A percentile compares a stretch with the other conserved stretches of the same genome.
These are phyloP conservation scores for Miniopterus natalensis DNA, from an alignment of 2,113 vertebrate species.

Conservation along the genomic window DNA sequence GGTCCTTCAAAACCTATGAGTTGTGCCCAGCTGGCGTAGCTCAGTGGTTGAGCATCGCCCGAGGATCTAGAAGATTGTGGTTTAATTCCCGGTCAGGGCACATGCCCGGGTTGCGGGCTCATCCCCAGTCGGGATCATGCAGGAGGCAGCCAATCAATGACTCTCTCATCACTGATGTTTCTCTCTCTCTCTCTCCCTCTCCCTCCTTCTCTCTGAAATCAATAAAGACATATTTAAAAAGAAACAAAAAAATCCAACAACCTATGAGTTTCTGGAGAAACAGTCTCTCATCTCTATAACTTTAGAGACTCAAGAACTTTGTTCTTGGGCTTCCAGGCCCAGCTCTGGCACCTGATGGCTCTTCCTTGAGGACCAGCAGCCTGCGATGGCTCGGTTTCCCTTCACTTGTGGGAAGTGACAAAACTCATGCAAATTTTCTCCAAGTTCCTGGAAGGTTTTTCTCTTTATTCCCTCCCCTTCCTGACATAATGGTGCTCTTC, in stretches of 20 bases:
- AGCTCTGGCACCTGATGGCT: not conserved
- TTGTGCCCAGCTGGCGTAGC: too few species aligned
- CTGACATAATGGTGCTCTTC: not conserved
- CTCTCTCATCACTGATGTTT: too few species aligned
- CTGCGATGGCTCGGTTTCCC: not conserved
- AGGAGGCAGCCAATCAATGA: too few species aligned
- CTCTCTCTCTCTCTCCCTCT: too few species aligned
- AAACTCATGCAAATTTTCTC: constrained; percentile 26
- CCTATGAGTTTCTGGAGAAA: not conserved
- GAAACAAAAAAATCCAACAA: too few species aligned
- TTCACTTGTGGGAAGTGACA: constrained; percentile 48
- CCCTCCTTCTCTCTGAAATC: too few species aligned
- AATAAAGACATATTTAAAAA: too few species aligned
- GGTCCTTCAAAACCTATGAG: not conserved
- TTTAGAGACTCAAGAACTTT: constrained; percentile 38
- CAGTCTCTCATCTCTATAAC: constrained; percentile 33
- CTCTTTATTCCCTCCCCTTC: not conserved
- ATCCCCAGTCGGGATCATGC: too few species aligned
- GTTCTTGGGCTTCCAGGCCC: not conserved
- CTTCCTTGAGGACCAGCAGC: constrained; percentile 34
- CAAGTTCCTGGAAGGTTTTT: not conserved
- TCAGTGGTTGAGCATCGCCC: too few species aligned
- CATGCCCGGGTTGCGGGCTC: too few species aligned
- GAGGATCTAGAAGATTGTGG: too few species aligned
- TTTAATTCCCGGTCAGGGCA: too few species aligned